These are phyloP conservation scores for Seira sanloemensis DNA, from an alignment of 2,888 invertebrate genomes.

Conservation along the genomic window DNA sequence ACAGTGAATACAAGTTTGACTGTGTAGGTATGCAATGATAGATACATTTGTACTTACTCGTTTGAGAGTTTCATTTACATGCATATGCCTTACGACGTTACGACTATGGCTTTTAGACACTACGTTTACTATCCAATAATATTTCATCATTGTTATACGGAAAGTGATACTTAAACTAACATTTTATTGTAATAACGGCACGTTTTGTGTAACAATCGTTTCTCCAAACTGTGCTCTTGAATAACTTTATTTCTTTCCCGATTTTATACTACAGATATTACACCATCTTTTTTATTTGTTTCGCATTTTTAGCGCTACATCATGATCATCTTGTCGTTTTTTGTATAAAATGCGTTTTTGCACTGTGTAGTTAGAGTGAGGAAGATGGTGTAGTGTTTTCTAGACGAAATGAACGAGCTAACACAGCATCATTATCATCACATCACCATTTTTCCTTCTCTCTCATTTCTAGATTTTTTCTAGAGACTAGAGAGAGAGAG, in stretches of 20 bases:
- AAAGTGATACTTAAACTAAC: background rate
- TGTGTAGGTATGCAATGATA: no score
- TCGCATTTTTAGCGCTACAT: background rate
- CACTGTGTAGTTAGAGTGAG: background rate
- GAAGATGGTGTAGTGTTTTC: no score
- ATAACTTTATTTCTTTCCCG: slow-evolving; percentile 2
- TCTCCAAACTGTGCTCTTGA: background rate
- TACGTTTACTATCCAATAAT: background rate
- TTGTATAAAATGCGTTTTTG: background rate
- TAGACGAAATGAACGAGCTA: background rate
- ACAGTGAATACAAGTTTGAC: no score
- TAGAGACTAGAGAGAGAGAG: slow-evolving; percentile 22
- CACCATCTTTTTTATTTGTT: slow-evolving; percentile 5
- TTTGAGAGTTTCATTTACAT: no score
- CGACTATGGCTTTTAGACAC: no score
- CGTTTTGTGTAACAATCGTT: background rate
- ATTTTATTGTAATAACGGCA: slow-evolving; percentile 13
- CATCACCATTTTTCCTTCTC: background rate
- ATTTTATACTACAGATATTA: background rate
- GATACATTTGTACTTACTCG: no score
- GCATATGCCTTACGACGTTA: no score
- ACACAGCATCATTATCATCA: slow-evolving; percentile 3
- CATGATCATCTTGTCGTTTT: slow-evolving; percentile 3
- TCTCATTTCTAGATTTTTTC: slow-evolving; percentile 6
- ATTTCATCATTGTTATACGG: background rate